phyloP scores from a whole-genome alignment of 2,113 vertebrate genomes.

The Petromus typicus region DNA sequence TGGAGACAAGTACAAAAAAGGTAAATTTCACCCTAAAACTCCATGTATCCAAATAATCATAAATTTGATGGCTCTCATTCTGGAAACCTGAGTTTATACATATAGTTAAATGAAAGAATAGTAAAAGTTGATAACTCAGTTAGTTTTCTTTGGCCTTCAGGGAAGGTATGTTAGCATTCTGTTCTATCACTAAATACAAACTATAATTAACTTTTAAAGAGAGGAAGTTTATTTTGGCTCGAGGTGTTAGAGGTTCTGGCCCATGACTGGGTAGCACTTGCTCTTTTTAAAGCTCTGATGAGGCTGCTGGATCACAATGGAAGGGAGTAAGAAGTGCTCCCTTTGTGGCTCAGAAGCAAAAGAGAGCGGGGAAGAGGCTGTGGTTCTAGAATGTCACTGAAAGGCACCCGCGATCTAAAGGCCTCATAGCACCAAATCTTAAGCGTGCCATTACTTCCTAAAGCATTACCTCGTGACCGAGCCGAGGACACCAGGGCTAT shows the following conservation, averaged over 20 bases:
- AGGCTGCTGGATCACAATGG: not conserved
- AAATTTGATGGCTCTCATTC: not conserved
- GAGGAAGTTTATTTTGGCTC: not conserved
- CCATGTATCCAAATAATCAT: not conserved
- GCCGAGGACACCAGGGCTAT: not conserved
- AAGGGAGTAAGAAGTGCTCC: not conserved
- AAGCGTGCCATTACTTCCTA: not conserved
- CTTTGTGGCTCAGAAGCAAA: not conserved
- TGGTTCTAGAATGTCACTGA: no score
- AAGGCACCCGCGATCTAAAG: not conserved
- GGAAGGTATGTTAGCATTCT: not conserved
- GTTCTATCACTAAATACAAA: not conserved
- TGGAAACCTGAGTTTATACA: not conserved
- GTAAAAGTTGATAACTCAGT: not conserved
- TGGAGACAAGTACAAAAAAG: not conserved
- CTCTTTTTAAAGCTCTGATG: not conserved
- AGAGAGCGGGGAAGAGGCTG: not conserved
- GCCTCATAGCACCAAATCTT: no score
- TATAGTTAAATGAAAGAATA: not conserved
- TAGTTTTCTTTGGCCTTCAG: slow-evolving; percentile 11
- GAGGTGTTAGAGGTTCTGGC: not conserved
- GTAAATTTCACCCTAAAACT: not conserved
- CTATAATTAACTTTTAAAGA: not conserved
- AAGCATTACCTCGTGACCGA: not conserved
- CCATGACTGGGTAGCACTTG: not conserved